Evolutionary conservation across 2,888 invertebrate genomes (phyloP).

Genomic region (Barypeithes pellucidus): DNA sequence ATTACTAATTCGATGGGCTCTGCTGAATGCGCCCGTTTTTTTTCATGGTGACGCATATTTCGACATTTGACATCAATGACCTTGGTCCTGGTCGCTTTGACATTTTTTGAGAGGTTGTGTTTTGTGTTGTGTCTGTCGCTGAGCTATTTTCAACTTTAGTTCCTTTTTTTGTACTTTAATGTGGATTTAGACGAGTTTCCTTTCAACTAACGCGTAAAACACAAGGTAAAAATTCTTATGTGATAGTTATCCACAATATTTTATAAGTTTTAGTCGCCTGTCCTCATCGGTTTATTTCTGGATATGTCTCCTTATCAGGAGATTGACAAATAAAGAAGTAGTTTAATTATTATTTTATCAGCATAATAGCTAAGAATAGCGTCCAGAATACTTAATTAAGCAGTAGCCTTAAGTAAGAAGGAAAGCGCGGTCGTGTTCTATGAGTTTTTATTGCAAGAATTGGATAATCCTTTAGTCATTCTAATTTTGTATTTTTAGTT

Average conservation of each 20-base stretch:
- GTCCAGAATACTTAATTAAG: constrained; percentile 36
- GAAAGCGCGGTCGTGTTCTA: constrained; percentile 36
- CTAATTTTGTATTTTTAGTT: constrained; percentile 23
- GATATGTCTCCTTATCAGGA: constrained; percentile 46
- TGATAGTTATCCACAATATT: constrained; percentile 2
- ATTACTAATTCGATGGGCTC: no score
- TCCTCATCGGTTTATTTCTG: constrained; percentile 49
- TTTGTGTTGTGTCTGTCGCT: constrained; percentile 33
- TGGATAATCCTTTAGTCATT: constrained; percentile 8
- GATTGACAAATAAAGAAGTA: constrained; percentile 40
- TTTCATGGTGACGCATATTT: constrained; percentile 1
- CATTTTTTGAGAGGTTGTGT: constrained; percentile 43
- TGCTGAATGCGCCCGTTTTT: no score
- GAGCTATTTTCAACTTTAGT: constrained; percentile 39
- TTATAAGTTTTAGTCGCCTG: constrained; percentile 19
- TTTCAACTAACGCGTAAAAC: constrained; percentile 9
- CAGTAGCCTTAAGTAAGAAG: constrained; percentile 18
- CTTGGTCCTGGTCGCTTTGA: constrained; percentile 29
- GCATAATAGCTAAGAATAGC: constrained; percentile 33
- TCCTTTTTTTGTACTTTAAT: constrained; percentile 30
- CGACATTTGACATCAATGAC: constrained; percentile 12
- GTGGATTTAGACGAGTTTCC: constrained; percentile 12
- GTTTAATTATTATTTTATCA: constrained; percentile 45
- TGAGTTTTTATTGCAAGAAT: constrained; percentile 24
- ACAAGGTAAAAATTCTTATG: constrained; percentile 25